Conservation (phyloP, 2,888 invertebrate genomes). For the Tenthredo scrophulariae region DNA sequence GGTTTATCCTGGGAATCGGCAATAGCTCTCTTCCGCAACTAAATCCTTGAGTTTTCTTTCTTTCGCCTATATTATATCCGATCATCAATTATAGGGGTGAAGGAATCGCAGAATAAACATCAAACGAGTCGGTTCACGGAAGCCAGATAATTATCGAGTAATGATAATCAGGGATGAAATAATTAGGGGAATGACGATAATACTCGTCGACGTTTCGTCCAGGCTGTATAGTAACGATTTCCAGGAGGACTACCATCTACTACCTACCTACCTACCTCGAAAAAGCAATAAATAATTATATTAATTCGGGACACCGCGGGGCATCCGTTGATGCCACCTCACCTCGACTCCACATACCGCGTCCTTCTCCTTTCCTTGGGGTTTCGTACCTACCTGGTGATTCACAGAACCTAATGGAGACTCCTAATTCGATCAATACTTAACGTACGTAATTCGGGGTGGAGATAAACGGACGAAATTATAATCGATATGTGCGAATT, state of each 20-base stretch:
- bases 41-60: neutral
- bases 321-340: conserved; percentile 60
- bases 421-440: neutral
- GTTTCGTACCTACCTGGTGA: conserved; percentile 4
- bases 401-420: neutral
- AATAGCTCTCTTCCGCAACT: neutral
- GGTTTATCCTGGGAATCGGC: neutral
- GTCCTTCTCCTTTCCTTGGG: neutral
- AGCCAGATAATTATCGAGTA: conserved; percentile 60
- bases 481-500: no score
- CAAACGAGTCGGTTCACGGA: conserved; percentile 4
- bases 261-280: neutral
- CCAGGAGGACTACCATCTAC: neutral
- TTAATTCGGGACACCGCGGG: conserved; percentile 65
- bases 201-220: conserved; percentile 52
- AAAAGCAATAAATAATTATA: conserved; percentile 64
- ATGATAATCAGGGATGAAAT: conserved; percentile 65
- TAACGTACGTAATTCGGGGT: neutral
- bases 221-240: neutral
- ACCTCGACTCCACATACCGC: conserved; percentile 22
- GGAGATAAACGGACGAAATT: neutral
- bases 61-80: neutral
- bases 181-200: conserved; percentile 64
- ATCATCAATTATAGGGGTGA: no score
- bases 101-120: no score